Conservation (phyloP, 2,888 invertebrate genomes). For the Drosophila aldrichi region DNA sequence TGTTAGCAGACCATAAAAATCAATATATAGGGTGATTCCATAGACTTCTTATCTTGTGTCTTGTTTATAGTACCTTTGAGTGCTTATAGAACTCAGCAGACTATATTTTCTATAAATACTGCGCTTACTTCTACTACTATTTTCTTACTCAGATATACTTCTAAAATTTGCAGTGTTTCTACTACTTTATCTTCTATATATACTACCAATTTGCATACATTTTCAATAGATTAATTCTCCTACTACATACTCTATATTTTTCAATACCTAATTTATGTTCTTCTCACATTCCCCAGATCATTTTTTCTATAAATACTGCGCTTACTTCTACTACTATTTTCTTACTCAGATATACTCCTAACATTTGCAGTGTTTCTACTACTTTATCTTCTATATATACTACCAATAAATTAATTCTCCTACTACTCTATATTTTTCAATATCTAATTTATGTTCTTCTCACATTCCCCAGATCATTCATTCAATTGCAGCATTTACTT, state of each 20-base stretch:
- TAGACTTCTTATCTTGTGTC: neutral
- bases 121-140: too few relatives aligned
- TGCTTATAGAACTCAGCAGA: too few relatives aligned
- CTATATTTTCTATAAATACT: too few relatives aligned
- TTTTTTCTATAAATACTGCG: too few relatives aligned
- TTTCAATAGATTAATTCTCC: neutral
- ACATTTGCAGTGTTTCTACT: neutral
- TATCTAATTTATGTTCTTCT: neutral
- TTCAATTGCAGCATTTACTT: constrained; percentile 3
- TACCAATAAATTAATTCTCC: neutral
- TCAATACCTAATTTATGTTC: neutral
- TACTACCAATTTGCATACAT: too few relatives aligned
- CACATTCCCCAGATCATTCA: neutral
- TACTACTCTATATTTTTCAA: neutral
- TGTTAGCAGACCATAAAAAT: neutral
- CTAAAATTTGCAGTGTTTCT: neutral
- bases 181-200: neutral
- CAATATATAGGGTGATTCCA: neutral
- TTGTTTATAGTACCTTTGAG: too few relatives aligned
- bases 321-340: too few relatives aligned
- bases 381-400: neutral
- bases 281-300: neutral
- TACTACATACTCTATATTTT: neutral
- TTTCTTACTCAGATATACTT: too few relatives aligned
- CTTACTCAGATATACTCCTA: too few relatives aligned